Percentiles rank a stretch among this genome's conserved stretches.
These are phyloP conservation scores for Pseudomyrmex dendroicus DNA, from an alignment of 1,140 invertebrate genomes.

Conservation along the genomic window DNA sequence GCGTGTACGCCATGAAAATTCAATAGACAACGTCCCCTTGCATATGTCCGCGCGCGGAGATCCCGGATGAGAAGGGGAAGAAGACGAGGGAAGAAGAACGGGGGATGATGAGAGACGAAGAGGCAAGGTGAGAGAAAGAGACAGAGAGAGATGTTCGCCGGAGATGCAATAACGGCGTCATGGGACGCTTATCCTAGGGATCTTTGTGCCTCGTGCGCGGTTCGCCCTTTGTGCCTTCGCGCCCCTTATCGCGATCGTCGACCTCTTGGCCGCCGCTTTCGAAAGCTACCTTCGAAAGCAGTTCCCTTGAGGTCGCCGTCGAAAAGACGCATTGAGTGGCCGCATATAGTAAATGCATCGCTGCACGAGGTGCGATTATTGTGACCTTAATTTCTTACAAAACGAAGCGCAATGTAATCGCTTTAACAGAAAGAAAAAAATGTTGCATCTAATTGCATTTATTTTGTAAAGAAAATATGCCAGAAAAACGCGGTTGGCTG, in stretches of 20 bases:
- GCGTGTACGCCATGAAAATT: conserved; percentile 72
- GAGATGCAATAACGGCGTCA: conserved; percentile 73
- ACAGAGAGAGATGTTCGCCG: conserved; percentile 37
- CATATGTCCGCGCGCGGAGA: conserved; percentile 60
- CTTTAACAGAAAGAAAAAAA: too few species aligned
- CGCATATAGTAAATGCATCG: conserved; percentile 21
- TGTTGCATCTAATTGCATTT: not conserved
- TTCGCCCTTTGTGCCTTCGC: conserved; percentile 67
- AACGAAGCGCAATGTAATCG: conserved; percentile 20
- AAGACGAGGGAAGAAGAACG: conserved; percentile 24
- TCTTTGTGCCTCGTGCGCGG: conserved; percentile 68
- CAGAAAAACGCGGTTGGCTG: not conserved
- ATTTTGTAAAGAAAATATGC: not conserved
- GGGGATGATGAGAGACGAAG: not conserved
- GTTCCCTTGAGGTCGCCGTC: conserved; percentile 49
- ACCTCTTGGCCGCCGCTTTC: conserved; percentile 68
- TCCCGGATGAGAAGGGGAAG: not conserved
- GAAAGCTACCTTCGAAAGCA: conserved; percentile 64
- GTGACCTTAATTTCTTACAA: conserved; percentile 14
- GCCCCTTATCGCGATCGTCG: conserved; percentile 76
- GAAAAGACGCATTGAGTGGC: conserved; percentile 65
- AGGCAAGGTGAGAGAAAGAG: not conserved
- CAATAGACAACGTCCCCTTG: conserved; percentile 68
- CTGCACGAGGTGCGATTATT: conserved; percentile 20
- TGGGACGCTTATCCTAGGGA: conserved; percentile 71